Percentiles rank a stretch among this genome's conserved stretches.
Conservation (phyloP, 2,888 invertebrate species). For the Tachina lurida region DNA sequence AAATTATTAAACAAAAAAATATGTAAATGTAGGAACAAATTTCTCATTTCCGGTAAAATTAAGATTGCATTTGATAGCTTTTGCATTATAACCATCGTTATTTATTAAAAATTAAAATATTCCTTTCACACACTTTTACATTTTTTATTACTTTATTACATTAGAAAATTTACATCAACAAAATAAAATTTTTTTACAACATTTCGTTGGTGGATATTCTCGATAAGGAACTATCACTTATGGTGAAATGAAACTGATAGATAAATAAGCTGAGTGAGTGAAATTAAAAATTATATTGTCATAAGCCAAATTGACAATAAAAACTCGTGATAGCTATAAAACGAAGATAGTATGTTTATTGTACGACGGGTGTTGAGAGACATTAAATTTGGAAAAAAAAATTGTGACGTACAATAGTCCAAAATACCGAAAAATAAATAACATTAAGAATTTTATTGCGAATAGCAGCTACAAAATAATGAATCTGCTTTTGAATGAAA, state of each 20-base stretch:
- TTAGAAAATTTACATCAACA: background rate
- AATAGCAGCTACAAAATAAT: too few relatives aligned
- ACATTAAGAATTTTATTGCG: too few relatives aligned
- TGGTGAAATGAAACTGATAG: constrained; percentile 20
- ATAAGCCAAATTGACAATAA: constrained; percentile 36
- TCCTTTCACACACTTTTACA: background rate
- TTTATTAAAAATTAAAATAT: constrained; percentile 31
- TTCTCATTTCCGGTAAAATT: constrained; percentile 28
- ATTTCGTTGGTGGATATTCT: constrained; percentile 1
- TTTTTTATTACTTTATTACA: constrained; percentile 46
- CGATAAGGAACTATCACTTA: constrained; percentile 46
- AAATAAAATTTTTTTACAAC: background rate
- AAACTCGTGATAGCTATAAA: constrained; percentile 47
- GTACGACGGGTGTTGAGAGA: background rate
- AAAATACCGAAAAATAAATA: background rate
- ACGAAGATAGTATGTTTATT: background rate
- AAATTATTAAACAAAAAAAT: too few relatives aligned
- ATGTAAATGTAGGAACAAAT: too few relatives aligned
- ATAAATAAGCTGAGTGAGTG: constrained; percentile 36
- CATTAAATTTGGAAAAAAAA: background rate
- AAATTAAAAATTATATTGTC: constrained; percentile 30
- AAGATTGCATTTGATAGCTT: constrained; percentile 9
- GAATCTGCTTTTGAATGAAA: too few relatives aligned
- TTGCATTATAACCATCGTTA: background rate
- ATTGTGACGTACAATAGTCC: background rate